Evolutionary conservation across 2,888 invertebrate genomes (phyloP).

Genomic region (Hymenopus coronatus): DNA sequence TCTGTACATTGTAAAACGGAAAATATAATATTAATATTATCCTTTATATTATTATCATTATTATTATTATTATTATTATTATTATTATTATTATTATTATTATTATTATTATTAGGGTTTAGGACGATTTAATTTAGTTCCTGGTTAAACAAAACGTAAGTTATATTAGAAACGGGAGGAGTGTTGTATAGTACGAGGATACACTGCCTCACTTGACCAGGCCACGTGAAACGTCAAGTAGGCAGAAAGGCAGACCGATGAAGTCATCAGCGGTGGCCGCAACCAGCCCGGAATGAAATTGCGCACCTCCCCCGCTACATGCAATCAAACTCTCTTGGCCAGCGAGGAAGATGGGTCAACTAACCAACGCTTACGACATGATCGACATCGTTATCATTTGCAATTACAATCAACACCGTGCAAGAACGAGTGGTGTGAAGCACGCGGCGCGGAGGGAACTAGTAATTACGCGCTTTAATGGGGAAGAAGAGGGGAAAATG

Average conservation of each 20-base stretch:
- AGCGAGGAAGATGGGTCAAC: neutral
- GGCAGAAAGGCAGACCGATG: neutral
- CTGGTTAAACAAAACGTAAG: too few relatives aligned
- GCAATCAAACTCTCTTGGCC: neutral
- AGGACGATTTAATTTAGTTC: too few relatives aligned
- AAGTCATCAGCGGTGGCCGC: neutral
- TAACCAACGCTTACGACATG: neutral
- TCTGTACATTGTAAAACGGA: too few relatives aligned
- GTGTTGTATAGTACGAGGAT: neutral
- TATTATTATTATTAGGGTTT: too few relatives aligned
- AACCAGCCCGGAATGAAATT: neutral
- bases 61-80: too few relatives aligned
- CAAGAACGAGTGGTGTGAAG: neutral
- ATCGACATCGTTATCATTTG: neutral
- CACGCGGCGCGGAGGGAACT: neutral
- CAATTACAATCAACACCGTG: neutral
- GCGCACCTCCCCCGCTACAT: neutral
- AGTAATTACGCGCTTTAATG: neutral
- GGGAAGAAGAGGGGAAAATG: neutral
- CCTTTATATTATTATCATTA: too few relatives aligned
- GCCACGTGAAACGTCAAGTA: neutral
- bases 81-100: too few relatives aligned
- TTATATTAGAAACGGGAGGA: too few relatives aligned
- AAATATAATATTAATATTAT: too few relatives aligned
- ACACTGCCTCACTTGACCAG: too few relatives aligned